phyloP scores from a whole-genome alignment of 2,888 invertebrate species.

The Melanostoma scalare region DNA sequence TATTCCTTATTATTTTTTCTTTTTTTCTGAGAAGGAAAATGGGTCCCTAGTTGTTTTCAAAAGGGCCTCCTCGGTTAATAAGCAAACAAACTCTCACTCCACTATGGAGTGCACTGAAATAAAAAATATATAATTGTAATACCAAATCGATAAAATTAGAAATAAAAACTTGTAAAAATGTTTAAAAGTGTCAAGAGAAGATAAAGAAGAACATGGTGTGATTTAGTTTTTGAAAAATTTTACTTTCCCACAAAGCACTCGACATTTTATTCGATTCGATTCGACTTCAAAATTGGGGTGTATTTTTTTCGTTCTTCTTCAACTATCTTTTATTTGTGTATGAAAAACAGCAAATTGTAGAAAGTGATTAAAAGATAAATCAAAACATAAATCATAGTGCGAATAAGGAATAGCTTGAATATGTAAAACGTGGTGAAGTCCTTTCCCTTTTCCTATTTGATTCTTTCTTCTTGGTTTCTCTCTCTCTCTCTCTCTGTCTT shows the following conservation, averaged over 20 bases:
- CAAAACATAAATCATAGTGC: slow-evolving; percentile 34
- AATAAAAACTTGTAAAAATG: slow-evolving; percentile 49
- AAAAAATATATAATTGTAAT: slow-evolving; percentile 4
- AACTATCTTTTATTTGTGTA: background rate
- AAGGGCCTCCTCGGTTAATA: background rate
- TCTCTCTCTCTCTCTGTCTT: background rate
- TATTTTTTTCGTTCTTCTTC: background rate
- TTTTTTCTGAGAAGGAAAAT: slow-evolving; percentile 8
- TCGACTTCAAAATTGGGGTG: too few species aligned
- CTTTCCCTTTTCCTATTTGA: background rate
- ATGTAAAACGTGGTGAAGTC: slow-evolving; percentile 2
- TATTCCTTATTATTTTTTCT: background rate
- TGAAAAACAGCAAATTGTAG: background rate
- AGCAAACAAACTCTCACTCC: slow-evolving; percentile 4
- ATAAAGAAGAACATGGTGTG: slow-evolving; percentile 49
- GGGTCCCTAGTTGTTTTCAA: slow-evolving; percentile 36
- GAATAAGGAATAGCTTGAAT: background rate
- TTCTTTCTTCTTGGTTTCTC: slow-evolving; percentile 47
- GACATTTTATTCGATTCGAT: too few species aligned
- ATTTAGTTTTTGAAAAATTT: slow-evolving; percentile 33
- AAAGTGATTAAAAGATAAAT: slow-evolving; percentile 15
- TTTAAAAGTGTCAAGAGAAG: slow-evolving; percentile 65
- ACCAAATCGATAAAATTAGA: background rate
- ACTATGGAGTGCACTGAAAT: slow-evolving; percentile 40
- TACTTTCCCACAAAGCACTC: slow-evolving; percentile 34